Evolutionary conservation across 1,140 invertebrate genomes (phyloP).

Genomic region (Trichomalopsis sarcophagae): DNA sequence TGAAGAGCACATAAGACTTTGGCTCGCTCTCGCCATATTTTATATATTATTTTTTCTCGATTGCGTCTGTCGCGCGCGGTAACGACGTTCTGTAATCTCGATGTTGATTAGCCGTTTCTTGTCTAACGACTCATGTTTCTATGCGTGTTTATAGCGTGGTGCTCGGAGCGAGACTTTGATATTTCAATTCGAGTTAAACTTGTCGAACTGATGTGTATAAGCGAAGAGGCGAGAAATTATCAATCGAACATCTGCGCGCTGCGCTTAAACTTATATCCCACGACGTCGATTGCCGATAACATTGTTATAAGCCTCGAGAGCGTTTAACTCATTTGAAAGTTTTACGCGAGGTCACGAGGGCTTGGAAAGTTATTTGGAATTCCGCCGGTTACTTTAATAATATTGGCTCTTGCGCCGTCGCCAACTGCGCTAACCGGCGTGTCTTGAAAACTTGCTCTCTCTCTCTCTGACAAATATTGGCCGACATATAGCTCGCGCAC

Average conservation of each 20-base stretch:
- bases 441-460: not conserved
- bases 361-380: constrained; percentile 21
- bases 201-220: not conserved
- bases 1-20: not conserved
- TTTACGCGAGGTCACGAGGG: constrained; percentile 11
- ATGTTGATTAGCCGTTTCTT: too few relatives aligned
- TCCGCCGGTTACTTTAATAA: constrained; percentile 12
- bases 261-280: constrained; percentile 24
- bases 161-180: not conserved
- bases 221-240: constrained; percentile 3
- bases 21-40: too few relatives aligned
- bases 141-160: not conserved
- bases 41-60: not conserved
- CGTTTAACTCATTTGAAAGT: constrained; percentile 11
- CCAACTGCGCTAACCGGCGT: not conserved
- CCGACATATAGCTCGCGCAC: not conserved
- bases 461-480: not conserved
- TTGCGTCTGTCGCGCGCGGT: not conserved
- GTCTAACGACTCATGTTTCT: not conserved
- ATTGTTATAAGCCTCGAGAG: constrained; percentile 5
- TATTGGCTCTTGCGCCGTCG: not conserved
- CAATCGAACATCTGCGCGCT: constrained; percentile 28
- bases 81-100: too few relatives aligned
- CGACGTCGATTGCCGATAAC: not conserved
- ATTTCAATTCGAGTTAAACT: constrained; percentile 3